Percentiles rank a stretch among this genome's conserved stretches.
phyloP scores from a whole-genome alignment of 2,888 invertebrate genomes.

The Dasysyrphus tricinctus region DNA sequence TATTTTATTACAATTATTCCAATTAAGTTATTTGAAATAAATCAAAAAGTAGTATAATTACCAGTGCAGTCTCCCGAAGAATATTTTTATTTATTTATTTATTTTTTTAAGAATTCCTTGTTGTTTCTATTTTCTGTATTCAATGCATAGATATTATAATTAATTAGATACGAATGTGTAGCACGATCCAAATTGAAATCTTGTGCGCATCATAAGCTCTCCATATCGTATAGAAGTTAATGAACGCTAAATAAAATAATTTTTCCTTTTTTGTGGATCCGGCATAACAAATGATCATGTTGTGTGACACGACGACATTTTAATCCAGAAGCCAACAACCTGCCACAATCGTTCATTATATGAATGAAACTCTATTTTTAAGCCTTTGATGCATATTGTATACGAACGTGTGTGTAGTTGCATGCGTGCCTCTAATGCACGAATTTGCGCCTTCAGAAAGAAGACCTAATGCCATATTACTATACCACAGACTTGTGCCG shows the following conservation, averaged over 20 bases:
- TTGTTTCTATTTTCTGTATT: not conserved
- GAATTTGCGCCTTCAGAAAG: constrained; percentile 22
- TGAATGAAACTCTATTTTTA: constrained; percentile 72
- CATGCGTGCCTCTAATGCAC: constrained; percentile 15
- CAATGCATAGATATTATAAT: constrained; percentile 15
- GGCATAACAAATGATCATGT: constrained; percentile 74
- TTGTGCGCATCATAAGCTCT: constrained; percentile 32
- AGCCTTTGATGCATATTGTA: not conserved
- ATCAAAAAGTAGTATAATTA: too few relatives aligned
- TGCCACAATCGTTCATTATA: constrained; percentile 74
- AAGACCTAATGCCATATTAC: not conserved
- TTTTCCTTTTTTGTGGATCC: constrained; percentile 50
- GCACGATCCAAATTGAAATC: constrained; percentile 53
- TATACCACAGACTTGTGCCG: constrained; percentile 12
- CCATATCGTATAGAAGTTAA: constrained; percentile 9
- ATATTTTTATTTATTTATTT: too few relatives aligned
- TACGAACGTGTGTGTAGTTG: not conserved
- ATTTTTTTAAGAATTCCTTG: not conserved
- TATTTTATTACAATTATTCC: too few relatives aligned
- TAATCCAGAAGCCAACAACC: constrained; percentile 76
- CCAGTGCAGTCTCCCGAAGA: too few relatives aligned
- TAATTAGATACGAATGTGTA: constrained; percentile 53
- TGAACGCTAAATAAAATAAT: constrained; percentile 55
- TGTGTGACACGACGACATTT: constrained; percentile 73
- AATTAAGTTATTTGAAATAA: too few relatives aligned